Evolutionary conservation across 2,113 vertebrate species (phyloP).

Genomic region (Litocranius walleri): DNA sequence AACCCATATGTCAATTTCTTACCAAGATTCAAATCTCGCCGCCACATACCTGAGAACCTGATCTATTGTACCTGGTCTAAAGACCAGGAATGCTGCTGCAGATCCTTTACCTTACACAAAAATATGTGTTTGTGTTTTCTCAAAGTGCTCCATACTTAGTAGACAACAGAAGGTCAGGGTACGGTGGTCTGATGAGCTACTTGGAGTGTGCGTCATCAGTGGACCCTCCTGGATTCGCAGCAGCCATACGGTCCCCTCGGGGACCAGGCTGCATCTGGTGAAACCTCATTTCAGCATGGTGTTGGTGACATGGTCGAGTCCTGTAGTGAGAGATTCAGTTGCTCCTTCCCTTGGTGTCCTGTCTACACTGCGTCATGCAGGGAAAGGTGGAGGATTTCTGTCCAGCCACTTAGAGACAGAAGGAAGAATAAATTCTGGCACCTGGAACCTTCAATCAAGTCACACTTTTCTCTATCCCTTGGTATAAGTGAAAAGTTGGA

Average conservation of each 20-base stretch:
- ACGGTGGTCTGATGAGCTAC: not conserved
- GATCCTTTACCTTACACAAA: not conserved
- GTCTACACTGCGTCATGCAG: not conserved
- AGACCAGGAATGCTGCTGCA: not conserved
- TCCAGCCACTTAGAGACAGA: not conserved
- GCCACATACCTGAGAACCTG: not conserved
- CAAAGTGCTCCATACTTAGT: not conserved
- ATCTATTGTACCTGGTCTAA: not conserved
- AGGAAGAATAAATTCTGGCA: not conserved
- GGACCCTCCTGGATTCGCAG: not conserved
- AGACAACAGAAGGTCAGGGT: not conserved
- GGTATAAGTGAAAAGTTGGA: not conserved
- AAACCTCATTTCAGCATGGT: conserved; percentile 28
- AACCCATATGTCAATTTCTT: not conserved
- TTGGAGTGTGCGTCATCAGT: not conserved
- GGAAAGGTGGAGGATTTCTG: not conserved
- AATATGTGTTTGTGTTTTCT: not conserved
- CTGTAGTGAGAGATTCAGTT: not conserved
- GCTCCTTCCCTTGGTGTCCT: not conserved
- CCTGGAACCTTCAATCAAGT: not conserved
- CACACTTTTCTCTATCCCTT: not conserved
- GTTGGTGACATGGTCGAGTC: not conserved
- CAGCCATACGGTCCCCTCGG: not conserved
- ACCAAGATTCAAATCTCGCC: not conserved
- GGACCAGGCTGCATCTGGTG: not conserved